Percentiles rank a stretch among this genome's conserved stretches.
phyloP scores from a whole-genome alignment of 1,140 invertebrate genomes.

The Epicauta chinensis region DNA sequence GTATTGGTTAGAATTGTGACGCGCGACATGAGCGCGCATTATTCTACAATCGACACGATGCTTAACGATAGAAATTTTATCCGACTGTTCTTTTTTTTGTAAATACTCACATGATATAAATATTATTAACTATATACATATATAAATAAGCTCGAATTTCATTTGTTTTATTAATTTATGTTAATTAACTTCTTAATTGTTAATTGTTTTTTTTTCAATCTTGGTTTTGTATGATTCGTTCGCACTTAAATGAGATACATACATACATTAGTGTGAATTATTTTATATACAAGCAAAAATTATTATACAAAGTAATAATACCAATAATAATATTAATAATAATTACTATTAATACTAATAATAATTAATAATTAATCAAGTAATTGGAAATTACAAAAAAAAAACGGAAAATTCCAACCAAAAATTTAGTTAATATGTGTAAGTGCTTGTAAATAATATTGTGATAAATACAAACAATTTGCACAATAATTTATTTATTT shows the following conservation, averaged over 20 bases:
- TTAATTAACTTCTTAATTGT: constrained; percentile 1
- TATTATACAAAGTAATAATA: constrained; percentile 17
- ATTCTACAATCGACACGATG: too few relatives aligned
- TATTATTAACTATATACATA: neutral
- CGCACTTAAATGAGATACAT: too few relatives aligned
- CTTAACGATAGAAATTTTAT: too few relatives aligned
- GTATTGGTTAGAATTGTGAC: too few relatives aligned
- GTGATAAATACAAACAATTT: constrained; percentile 40
- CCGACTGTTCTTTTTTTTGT: neutral
- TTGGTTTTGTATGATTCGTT: too few relatives aligned
- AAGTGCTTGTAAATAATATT: constrained; percentile 42
- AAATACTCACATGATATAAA: neutral
- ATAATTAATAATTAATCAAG: too few relatives aligned
- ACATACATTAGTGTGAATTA: neutral
- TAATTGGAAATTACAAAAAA: constrained; percentile 30
- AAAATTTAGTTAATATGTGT: constrained; percentile 35
- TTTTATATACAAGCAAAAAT: neutral
- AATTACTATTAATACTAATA: too few relatives aligned
- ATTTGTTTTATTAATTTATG: constrained; percentile 7
- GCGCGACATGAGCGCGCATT: too few relatives aligned
- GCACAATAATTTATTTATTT: constrained; percentile 28
- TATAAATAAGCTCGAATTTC: constrained; percentile 7
- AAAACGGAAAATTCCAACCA: constrained; percentile 25
- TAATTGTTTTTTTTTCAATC: neutral
- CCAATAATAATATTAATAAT: constrained; percentile 26